These are phyloP conservation scores for Hyposoter dolosus DNA, from an alignment of 2,888 invertebrate genomes.

Conservation along the genomic window DNA sequence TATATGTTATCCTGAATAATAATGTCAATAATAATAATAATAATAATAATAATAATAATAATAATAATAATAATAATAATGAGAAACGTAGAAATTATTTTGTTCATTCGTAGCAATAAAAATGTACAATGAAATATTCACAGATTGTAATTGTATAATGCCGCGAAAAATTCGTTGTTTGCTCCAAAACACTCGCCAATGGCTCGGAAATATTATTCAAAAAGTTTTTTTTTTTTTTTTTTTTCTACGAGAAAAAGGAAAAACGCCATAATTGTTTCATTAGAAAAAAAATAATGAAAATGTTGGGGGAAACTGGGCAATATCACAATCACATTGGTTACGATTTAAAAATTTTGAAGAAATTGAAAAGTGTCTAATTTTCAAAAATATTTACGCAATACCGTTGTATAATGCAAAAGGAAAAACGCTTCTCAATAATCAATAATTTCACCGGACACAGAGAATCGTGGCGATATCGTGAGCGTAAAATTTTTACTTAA, in stretches of 20 bases:
- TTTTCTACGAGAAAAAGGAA: neutral
- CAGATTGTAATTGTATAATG: slow-evolving; percentile 31
- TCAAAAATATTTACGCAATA: neutral
- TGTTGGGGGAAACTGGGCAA: neutral
- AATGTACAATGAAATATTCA: slow-evolving; percentile 51
- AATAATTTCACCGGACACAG: neutral
- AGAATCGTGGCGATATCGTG: neutral
- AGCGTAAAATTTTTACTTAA: slow-evolving; percentile 20
- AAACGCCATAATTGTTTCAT: neutral
- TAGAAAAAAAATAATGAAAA: slow-evolving; percentile 1
- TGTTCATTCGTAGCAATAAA: slow-evolving; percentile 21
- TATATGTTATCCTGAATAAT: slow-evolving; percentile 31
- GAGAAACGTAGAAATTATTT: slow-evolving; percentile 27
- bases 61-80: slow-evolving; percentile 39
- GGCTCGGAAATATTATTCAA: slow-evolving; percentile 20
- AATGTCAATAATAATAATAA: slow-evolving; percentile 30
- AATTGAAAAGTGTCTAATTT: neutral
- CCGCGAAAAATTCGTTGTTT: slow-evolving; percentile 50
- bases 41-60: slow-evolving; percentile 39
- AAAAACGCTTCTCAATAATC: neutral
- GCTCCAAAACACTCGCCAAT: slow-evolving; percentile 6
- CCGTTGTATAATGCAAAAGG: neutral
- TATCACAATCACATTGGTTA: neutral
- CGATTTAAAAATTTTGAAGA: neutral
- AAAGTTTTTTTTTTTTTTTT: neutral